Evolutionary conservation across 2,113 vertebrate species (phyloP).

Genomic region (Merops nubicus): DNA sequence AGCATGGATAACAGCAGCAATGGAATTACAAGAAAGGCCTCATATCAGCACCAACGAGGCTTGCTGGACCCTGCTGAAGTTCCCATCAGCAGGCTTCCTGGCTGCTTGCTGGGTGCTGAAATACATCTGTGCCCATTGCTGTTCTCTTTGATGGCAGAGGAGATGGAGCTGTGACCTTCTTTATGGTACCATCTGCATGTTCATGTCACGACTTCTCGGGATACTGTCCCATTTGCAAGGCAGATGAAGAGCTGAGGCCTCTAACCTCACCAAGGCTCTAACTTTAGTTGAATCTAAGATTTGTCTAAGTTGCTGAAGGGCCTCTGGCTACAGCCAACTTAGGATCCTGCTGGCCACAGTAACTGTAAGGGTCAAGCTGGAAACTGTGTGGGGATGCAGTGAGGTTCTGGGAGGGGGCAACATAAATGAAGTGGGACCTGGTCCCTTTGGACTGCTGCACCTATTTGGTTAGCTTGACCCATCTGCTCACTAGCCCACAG

Average conservation of each 20-base stretch:
- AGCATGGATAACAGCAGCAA: background rate
- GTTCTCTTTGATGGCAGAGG: background rate
- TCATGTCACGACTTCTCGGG: background rate
- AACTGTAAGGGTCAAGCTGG: background rate
- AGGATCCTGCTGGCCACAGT: background rate
- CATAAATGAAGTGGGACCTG: rapidly evolving
- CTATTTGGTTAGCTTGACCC: background rate
- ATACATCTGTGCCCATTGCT: background rate
- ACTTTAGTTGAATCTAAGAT: background rate
- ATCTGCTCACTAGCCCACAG: background rate
- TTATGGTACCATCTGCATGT: background rate
- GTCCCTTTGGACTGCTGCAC: background rate
- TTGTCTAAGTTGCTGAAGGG: background rate
- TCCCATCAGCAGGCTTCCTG: background rate
- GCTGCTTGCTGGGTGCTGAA: background rate
- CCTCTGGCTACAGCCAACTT: background rate
- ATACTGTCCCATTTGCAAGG: background rate
- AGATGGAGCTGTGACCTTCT: background rate
- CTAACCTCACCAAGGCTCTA: background rate
- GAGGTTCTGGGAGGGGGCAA: background rate
- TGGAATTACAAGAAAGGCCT: background rate
- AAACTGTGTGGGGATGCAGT: background rate
- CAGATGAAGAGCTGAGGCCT: background rate
- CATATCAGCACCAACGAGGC: background rate
- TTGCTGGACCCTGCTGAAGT: background rate